Conservation (phyloP, 1,140 invertebrate genomes). For the Drosophila persimilis region DNA sequence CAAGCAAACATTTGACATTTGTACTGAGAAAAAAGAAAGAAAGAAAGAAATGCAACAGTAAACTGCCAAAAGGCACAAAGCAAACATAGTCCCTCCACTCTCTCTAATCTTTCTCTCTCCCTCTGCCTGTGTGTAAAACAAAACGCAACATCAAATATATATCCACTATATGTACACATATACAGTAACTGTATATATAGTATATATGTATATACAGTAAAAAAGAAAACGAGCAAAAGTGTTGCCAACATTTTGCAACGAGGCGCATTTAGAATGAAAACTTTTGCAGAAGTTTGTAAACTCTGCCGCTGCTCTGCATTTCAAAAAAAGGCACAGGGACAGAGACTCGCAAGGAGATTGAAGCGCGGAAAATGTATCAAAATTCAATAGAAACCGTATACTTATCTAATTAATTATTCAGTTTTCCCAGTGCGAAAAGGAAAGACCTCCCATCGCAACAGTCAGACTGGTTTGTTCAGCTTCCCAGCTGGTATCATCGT, state of each 20-base stretch:
- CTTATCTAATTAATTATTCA: too few species aligned
- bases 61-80: constrained; percentile 48
- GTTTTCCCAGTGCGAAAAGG: too few species aligned
- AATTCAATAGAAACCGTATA: too few species aligned
- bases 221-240: constrained; percentile 28
- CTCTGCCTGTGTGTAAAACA: constrained; percentile 4
- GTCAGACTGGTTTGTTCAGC: too few species aligned
- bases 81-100: constrained; percentile 17
- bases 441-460: too few species aligned
- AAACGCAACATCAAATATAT: constrained; percentile 12
- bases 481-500: too few species aligned
- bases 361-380: background rate
- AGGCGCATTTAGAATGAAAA: constrained; percentile 48
- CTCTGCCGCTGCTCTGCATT: constrained; percentile 22
- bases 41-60: constrained; percentile 26
- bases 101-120: background rate
- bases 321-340: background rate
- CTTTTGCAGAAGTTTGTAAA: constrained; percentile 44
- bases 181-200: constrained; percentile 3
- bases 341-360: background rate
- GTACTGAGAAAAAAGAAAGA: constrained; percentile 11
- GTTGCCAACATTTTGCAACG: constrained; percentile 38
- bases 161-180: background rate
- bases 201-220: background rate
- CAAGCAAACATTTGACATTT: constrained; percentile 43